Evolutionary conservation across 2,888 invertebrate species (phyloP).

Genomic region (Phania funesta): DNA sequence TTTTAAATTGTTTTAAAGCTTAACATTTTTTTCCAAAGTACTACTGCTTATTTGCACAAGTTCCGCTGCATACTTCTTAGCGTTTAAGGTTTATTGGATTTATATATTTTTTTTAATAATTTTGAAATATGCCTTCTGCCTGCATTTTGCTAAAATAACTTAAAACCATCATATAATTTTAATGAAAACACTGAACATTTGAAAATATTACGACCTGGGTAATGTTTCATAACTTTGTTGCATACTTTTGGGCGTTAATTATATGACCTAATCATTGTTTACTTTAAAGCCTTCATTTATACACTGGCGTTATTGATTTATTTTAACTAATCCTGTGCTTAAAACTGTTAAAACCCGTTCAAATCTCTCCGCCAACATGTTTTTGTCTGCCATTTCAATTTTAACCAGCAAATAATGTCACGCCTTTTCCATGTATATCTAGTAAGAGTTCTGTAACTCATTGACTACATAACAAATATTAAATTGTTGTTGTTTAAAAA

Average conservation of each 20-base stretch:
- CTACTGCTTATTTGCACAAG: too few relatives aligned
- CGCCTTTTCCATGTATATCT: conserved; percentile 56
- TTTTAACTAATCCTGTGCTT: neutral
- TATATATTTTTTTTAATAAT: too few relatives aligned
- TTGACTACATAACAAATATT: neutral
- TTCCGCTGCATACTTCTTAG: too few relatives aligned
- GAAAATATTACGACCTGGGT: too few relatives aligned
- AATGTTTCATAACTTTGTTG: neutral
- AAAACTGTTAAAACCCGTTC: neutral
- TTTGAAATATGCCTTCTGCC: too few relatives aligned
- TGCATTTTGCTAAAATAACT: too few relatives aligned
- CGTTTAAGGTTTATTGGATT: too few relatives aligned
- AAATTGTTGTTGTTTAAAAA: too few relatives aligned
- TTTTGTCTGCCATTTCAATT: conserved; percentile 33
- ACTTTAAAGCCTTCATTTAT: neutral
- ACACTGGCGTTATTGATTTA: neutral
- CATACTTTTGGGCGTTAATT: neutral
- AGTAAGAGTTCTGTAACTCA: neutral
- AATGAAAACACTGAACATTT: too few relatives aligned
- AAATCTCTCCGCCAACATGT: conserved; percentile 6
- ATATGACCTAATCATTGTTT: neutral
- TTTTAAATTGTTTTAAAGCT: too few relatives aligned
- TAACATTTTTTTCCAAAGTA: too few relatives aligned
- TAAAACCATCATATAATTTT: too few relatives aligned
- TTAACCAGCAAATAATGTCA: conserved; percentile 45